A percentile compares a stretch with the other conserved stretches of the same genome.
Conservation (phyloP, 2,797 vertebrate genomes). For the Propithecus deckenii region DNA sequence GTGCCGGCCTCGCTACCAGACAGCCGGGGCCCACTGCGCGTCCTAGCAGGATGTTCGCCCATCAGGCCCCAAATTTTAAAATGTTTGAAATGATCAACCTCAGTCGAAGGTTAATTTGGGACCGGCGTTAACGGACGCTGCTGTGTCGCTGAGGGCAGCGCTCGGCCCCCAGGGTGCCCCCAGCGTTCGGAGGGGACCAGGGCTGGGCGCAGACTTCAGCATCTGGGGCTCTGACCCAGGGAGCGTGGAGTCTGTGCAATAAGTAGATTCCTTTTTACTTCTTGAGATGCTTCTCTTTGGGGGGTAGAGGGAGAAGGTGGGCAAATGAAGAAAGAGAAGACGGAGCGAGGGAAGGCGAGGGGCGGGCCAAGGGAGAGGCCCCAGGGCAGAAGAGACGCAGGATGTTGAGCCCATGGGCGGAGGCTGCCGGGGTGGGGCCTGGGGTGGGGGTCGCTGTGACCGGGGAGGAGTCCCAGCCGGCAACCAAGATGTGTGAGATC, state of each 20-base stretch:
- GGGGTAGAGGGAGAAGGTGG: fast-evolving
- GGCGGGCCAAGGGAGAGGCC: background rate
- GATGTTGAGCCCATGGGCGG: background rate
- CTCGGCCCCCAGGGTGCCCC: fast-evolving
- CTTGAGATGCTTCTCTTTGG: fast-evolving
- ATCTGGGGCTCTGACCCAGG: background rate
- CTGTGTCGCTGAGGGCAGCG: fast-evolving
- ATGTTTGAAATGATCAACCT: fast-evolving
- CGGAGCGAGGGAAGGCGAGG: background rate
- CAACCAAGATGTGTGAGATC: fast-evolving
- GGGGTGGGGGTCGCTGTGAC: background rate
- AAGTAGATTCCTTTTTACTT: fast-evolving
- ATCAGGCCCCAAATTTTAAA: fast-evolving
- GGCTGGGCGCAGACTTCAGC: background rate
- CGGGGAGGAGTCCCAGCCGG: background rate
- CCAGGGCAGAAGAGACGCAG: background rate
- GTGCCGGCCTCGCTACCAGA: fast-evolving
- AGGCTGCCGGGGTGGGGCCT: fast-evolving
- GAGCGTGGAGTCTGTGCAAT: fast-evolving
- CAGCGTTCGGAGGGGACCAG: background rate
- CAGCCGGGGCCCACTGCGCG: fast-evolving
- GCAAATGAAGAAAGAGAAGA: fast-evolving
- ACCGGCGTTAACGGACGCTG: fast-evolving
- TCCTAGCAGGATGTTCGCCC: fast-evolving
- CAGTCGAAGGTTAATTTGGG: background rate